Base-by-base conservation (phyloP, 2,888 invertebrate genomes). In the Flabesymbios commensalis region DNA sequence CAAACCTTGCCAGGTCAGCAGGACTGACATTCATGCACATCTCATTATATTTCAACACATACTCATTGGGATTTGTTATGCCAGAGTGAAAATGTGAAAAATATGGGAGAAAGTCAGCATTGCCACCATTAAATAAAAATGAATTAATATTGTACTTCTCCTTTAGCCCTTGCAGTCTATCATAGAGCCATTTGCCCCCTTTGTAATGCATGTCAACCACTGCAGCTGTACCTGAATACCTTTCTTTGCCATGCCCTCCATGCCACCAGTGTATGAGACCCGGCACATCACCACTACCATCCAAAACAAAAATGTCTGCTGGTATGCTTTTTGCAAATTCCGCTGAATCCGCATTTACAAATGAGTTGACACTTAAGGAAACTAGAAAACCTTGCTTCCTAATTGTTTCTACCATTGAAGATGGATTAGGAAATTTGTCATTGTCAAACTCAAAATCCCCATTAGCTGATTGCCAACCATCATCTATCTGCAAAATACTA, bases 401-500 rank as follows among this genome's bases (percentile, higher is more conserved):
- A 28, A 93, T 83, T 45, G 87, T 83, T 32, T 85, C 81, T 0
- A 90, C 85, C 22, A 91, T 84, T 49, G 84, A 78, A 55, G 84
- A 86, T 10, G 91, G 86, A 69, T 90, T 83, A 0, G 89, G 88
- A 73, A 93, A 90, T 76, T 89, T 90, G 7, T 79, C 82, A 28
- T 84, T 83, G 69, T 90, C 87, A 62, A 94, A 92, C 3, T 86
- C 86, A 92, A 91, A 83, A 0, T 92, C 90, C 0, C 94, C 94
- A 77, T 93, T 92, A 76, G 91, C 91, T 5, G 87, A 87, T 80
- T 94, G 92, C 92, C 93, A 94, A 22, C 89, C 87, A 86, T 88
- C 56, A 72, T 94, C 87, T 60, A 95, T 91, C 83, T 93, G 93
- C 14, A 80, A 43, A 10, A 74, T 68, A 31, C 73, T 67, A 48